These are phyloP conservation scores for Nothobranchius kuhntae DNA, from an alignment of 2,113 vertebrate species.

Conservation along the genomic window DNA sequence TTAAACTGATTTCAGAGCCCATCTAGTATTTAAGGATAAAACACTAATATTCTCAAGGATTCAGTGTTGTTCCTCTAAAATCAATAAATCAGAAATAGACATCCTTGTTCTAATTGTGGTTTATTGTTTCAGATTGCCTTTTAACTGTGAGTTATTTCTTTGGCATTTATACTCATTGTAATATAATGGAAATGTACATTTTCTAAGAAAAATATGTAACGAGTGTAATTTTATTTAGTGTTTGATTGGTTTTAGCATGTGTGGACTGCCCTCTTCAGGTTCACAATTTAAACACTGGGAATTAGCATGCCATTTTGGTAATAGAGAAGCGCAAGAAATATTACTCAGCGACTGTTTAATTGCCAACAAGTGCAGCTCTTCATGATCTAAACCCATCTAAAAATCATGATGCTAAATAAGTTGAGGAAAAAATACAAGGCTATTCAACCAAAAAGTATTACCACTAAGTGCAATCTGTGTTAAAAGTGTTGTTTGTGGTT, in stretches of 20 bases:
- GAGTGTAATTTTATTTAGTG: conserved; percentile 16
- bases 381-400: background rate
- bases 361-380: conserved; percentile 9
- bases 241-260: conserved; percentile 33
- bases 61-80: background rate
- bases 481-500: too few species aligned
- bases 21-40: background rate
- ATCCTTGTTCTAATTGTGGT: background rate
- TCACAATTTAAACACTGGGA: conserved; percentile 29
- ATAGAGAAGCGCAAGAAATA: conserved; percentile 26
- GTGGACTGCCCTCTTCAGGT: conserved; percentile 69
- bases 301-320: conserved; percentile 42
- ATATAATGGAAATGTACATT: too few species aligned
- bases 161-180: background rate
- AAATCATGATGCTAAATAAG: conserved; percentile 2
- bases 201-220: conserved; percentile 10
- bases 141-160: background rate
- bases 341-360: conserved; percentile 21
- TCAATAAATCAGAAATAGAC: background rate
- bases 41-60: background rate
- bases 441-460: background rate
- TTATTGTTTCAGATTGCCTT: too few species aligned
- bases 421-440: conserved; percentile 1
- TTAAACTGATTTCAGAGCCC: conserved; percentile 12
- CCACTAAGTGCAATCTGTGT: background rate